Evolutionary conservation across 2,888 invertebrate genomes (phyloP), one percentile per base, ranked within the genome.

Genomic region (Scaptodrosophila latifasciaeformis): DNA sequence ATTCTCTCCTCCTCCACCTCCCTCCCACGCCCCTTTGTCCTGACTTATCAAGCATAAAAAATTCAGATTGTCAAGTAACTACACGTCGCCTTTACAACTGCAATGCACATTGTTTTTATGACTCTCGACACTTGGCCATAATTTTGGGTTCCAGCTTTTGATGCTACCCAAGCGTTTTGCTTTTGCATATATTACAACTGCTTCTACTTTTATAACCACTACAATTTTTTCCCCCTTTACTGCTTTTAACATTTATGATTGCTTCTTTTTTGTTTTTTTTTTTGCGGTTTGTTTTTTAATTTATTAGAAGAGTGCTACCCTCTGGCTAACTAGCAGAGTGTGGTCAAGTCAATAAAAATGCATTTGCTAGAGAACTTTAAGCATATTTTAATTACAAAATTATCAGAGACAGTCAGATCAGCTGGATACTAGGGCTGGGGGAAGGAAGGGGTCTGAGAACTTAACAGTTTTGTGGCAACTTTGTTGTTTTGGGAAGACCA

Each of bases 71-170:
- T 62, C 57, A n/a, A 48, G 56, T 49, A 61, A 60, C 58, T 55
- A 54, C 60, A 65, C 55, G 44, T 53, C 45, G 61, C 62, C 67
- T 74, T 77, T 75, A 74, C 75, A 72, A 59, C 78, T 62, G 65
- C 75, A 65, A 65, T 65, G 71, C 30, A 56, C 35, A 70, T 62
- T 72, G 4, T 77, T 52, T 72, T 78, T 72, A 72, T 61, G 67
- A 76, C 57, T 46, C n/a, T 7, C 59, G 39, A 39, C 72, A 55
- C 63, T 61, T 58, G 63, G 44, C 43, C 59, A 69, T 67, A 59
- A 63, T 67, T 59, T 59, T 53, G 49, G 54, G 62, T 7, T 2
- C 19, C 37, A 47, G 48, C 17, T 17, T 49, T 65, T 56, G 51
- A 35, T 51, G 44, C 40, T 24, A 29, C 12, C 46, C 30, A 47